These are phyloP conservation scores for Oncorhynchus mykiss DNA, from an alignment of 2,113 vertebrate genomes.

Conservation along the genomic window DNA sequence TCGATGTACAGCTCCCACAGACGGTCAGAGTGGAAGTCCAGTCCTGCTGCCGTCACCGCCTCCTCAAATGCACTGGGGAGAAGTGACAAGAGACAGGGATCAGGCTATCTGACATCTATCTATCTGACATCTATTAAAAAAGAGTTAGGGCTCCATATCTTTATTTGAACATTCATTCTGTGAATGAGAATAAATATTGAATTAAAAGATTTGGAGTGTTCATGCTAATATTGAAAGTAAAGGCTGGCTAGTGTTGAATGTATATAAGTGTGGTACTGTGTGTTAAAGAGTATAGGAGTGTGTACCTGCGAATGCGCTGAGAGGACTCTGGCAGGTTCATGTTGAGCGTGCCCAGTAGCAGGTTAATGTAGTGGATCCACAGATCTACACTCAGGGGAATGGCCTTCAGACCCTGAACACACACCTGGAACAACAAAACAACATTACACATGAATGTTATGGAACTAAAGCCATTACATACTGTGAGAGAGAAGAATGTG, in stretches of 20 bases:
- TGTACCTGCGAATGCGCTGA: slow-evolving; percentile 75
- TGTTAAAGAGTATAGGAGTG: not conserved
- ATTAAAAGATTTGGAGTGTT: not conserved
- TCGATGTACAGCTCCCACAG: slow-evolving; percentile 84
- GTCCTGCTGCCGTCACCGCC: slow-evolving; percentile 71
- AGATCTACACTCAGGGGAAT: slow-evolving; percentile 83
- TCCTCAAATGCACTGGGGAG: slow-evolving; percentile 77
- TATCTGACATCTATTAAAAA: too few species aligned
- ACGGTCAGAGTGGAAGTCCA: slow-evolving; percentile 84
- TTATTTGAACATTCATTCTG: too few species aligned
- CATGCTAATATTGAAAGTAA: too few species aligned
- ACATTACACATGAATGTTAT: not conserved
- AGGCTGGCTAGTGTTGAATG: not conserved
- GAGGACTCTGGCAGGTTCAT: slow-evolving; percentile 76
- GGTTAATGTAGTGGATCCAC: slow-evolving; percentile 85
- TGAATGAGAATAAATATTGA: not conserved
- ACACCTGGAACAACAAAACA: slow-evolving; percentile 69
- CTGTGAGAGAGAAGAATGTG: not conserved
- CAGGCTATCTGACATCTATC: too few species aligned
- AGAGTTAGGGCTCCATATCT: too few species aligned
- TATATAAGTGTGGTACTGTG: not conserved
- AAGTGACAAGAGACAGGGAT: not conserved
- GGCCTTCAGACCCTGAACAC: slow-evolving; percentile 73
- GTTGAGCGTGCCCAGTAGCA: slow-evolving; percentile 77
- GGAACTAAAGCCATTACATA: not conserved